A percentile compares a stretch with the other conserved stretches of the same genome.
Conservation (phyloP, 1,140 invertebrate genomes). For the Aphidius gifuensis region DNA sequence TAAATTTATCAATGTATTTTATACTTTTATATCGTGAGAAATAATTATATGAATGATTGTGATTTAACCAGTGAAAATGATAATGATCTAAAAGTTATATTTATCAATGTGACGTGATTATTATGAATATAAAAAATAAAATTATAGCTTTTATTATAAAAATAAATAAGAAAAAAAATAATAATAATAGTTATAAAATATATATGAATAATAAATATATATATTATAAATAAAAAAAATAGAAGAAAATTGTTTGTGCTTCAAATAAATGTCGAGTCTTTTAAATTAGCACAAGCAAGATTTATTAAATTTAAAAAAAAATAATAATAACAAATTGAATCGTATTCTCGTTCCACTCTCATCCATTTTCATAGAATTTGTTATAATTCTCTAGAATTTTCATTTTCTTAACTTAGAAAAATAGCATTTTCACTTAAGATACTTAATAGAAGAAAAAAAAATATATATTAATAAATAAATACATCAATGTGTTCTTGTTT, state of each 20-base stretch:
- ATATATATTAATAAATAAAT: slow-evolving; percentile 16
- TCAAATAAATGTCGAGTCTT: too few species aligned
- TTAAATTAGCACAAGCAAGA: background rate
- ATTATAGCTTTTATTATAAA: slow-evolving; percentile 20
- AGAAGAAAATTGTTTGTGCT: background rate
- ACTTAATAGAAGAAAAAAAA: background rate
- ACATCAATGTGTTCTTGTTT: background rate
- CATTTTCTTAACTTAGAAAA: too few species aligned
- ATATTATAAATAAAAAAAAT: background rate
- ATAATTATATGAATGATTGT: slow-evolving; percentile 30
- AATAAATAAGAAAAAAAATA: slow-evolving; percentile 9
- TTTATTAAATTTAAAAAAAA: slow-evolving; percentile 3
- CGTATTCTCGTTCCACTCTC: slow-evolving; percentile 7
- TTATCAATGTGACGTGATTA: slow-evolving; percentile 34
- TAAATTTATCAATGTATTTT: slow-evolving; percentile 33
- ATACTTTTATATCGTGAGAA: slow-evolving; percentile 45
- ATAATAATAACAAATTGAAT: background rate
- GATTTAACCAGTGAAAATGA: slow-evolving; percentile 23
- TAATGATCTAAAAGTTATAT: slow-evolving; percentile 31
- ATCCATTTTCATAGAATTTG: background rate
- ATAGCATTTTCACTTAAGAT: too few species aligned
- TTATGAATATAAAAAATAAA: slow-evolving; percentile 18
- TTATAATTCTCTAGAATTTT: too few species aligned
- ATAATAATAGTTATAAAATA: background rate
- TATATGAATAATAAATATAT: background rate